Evolutionary conservation across 2,888 invertebrate species (phyloP).

Genomic region (Stenotaenia linearis): DNA sequence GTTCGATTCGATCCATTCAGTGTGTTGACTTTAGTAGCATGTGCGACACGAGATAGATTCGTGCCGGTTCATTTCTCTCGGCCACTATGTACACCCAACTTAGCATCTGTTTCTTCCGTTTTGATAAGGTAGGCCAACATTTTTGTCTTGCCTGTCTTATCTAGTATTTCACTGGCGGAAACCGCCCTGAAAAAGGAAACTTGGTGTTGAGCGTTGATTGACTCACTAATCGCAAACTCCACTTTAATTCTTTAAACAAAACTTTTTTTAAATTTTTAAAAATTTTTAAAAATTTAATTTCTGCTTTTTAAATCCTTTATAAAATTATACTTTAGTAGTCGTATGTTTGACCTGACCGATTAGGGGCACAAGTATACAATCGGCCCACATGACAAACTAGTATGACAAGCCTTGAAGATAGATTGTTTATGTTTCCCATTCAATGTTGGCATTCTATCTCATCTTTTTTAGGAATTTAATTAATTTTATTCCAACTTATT

Average conservation of each 20-base stretch:
- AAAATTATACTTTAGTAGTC: no score
- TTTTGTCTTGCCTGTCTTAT: neutral
- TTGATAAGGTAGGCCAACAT: neutral
- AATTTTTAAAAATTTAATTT: no score
- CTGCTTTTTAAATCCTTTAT: no score
- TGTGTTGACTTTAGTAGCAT: neutral
- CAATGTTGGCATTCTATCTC: no score
- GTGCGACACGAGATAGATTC: neutral
- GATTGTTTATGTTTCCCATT: no score
- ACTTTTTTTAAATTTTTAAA: no score
- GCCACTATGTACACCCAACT: neutral
- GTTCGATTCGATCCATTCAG: neutral
- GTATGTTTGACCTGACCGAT: neutral
- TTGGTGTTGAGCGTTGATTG: neutral
- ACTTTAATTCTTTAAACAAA: no score
- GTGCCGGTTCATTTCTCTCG: neutral
- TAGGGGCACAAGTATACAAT: neutral
- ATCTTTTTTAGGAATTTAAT: no score
- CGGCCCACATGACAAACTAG: neutral
- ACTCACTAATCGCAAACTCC: neutral
- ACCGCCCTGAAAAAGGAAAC: neutral
- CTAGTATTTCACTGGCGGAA: neutral
- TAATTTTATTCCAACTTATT: no score
- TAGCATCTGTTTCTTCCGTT: neutral
- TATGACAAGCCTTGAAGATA: neutral